Conservation (phyloP, 2,797 vertebrate genomes). For the Eurystomus glaucurus region DNA sequence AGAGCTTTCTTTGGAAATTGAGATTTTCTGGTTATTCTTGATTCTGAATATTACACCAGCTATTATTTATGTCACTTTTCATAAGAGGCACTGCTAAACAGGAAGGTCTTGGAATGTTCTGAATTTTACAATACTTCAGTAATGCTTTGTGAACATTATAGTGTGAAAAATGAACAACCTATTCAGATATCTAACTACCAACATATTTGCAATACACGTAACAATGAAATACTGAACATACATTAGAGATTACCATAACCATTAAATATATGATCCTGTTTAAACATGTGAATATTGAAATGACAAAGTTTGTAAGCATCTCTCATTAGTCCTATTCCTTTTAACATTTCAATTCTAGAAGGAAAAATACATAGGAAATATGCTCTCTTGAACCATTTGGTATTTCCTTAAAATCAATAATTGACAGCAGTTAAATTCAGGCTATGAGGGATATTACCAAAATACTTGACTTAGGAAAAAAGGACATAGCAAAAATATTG, state of each 20-base stretch:
- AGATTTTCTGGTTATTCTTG: constrained; percentile 17
- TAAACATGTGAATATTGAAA: neutral
- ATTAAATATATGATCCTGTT: neutral
- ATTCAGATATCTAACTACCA: constrained; percentile 2
- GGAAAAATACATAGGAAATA: neutral
- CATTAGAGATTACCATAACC: neutral
- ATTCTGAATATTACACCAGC: neutral
- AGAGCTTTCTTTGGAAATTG: neutral
- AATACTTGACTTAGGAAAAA: neutral
- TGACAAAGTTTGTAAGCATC: neutral
- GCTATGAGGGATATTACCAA: neutral
- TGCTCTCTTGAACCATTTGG: neutral
- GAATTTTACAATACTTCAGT: neutral
- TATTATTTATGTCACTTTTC: neutral
- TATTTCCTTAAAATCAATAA: neutral
- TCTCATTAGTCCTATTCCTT: neutral
- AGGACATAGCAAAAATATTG: neutral
- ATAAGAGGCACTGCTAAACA: neutral
- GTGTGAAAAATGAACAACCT: constrained; percentile 10
- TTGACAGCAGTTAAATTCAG: neutral
- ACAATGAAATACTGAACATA: neutral
- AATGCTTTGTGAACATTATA: neutral
- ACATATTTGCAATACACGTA: neutral
- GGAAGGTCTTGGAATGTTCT: neutral
- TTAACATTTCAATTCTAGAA: neutral